These are phyloP conservation scores for Podabrus alpinus DNA, from an alignment of 2,888 invertebrate species.

Conservation along the genomic window DNA sequence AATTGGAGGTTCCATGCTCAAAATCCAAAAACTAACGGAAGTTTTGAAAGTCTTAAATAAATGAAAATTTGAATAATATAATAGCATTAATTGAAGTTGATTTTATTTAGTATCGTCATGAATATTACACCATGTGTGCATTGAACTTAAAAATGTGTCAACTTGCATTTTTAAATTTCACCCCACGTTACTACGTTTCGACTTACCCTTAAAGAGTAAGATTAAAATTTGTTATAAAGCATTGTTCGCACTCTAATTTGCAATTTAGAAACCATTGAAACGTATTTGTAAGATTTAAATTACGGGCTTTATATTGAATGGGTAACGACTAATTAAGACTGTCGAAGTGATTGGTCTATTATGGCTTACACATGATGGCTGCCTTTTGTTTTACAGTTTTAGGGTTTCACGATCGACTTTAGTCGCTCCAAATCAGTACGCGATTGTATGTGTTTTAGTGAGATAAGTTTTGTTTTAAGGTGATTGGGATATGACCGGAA, in stretches of 20 bases:
- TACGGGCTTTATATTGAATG: neutral
- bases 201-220: neutral
- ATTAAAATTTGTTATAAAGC: neutral
- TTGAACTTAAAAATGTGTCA: neutral
- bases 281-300: neutral
- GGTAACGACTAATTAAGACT: neutral
- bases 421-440: neutral
- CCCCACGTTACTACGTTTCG: neutral
- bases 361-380: neutral
- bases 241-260: neutral
- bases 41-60: no score
- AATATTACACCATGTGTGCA: neutral
- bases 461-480: neutral
- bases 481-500: neutral
- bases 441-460: neutral
- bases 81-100: no score
- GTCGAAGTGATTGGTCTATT: neutral
- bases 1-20: neutral
- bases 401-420: neutral
- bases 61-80: no score
- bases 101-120: neutral
- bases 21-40: neutral
- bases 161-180: neutral
- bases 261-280: constrained; percentile 1
- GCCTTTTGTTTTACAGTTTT: neutral